Percentiles rank a stretch among this genome's conserved stretches.
Conservation (phyloP, 2,888 invertebrate species). For the Chrysomela aeneicollis region DNA sequence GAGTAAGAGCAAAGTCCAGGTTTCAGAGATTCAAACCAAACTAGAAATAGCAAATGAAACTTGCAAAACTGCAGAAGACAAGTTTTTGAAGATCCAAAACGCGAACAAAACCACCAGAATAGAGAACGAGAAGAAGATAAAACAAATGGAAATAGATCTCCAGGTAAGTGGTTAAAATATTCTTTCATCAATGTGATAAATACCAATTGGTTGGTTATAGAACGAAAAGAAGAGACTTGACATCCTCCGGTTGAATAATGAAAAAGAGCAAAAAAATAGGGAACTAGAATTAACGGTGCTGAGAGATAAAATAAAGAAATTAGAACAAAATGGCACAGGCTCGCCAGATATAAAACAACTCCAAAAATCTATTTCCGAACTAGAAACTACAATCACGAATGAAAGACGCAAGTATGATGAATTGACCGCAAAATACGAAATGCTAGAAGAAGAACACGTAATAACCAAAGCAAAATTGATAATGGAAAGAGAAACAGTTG, state of each 20-base stretch:
- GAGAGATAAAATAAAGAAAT: conserved; percentile 74
- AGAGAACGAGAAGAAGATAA: conserved; percentile 69
- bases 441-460: conserved; percentile 84
- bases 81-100: conserved; percentile 70
- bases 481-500: conserved; percentile 81
- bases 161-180: conserved; percentile 46
- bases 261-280: conserved; percentile 79
- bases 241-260: conserved; percentile 71
- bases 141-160: conserved; percentile 56
- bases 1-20: conserved; percentile 48
- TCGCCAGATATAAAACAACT: conserved; percentile 73
- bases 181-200: background rate
- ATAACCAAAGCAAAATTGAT: conserved; percentile 82
- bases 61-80: conserved; percentile 58
- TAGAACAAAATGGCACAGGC: conserved; percentile 69
- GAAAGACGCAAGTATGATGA: conserved; percentile 81
- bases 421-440: conserved; percentile 82
- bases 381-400: conserved; percentile 72
- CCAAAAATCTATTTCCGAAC: conserved; percentile 65
- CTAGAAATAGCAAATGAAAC: conserved; percentile 50
- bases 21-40: conserved; percentile 56
- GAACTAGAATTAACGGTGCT: conserved; percentile 80
- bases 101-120: conserved; percentile 69
- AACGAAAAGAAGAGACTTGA: conserved; percentile 74
- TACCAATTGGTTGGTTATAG: conserved; percentile 54